Base-by-base conservation (phyloP, 2,113 vertebrate genomes). In the Xiphophorus hellerii region DNA sequence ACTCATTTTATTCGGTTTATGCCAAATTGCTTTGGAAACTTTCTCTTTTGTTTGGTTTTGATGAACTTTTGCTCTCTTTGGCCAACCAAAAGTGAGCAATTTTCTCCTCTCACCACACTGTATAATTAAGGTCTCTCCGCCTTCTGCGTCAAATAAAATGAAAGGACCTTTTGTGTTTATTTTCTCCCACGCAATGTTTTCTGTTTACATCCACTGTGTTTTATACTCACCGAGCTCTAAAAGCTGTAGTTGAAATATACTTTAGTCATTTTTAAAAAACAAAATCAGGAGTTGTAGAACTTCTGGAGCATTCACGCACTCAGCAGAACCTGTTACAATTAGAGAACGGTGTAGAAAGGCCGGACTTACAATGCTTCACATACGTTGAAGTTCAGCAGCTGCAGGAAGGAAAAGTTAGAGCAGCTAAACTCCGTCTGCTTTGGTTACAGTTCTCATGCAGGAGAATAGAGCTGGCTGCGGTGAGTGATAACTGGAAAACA, bases 401-500 rank as follows among this genome's bases (percentile, higher is more conserved):
- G 35, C 12, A 28, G 20, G 44, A 14, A 58, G 64, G 30, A 31
- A 76, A 72, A 62, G 70, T 30, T 29, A 62, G 66, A n/a, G 28
- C 31, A 15, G 62, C 13, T 5, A 22, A 20, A 66, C 62, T 30
- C 44, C 62, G 62, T 67, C 60, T 5, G 8, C 74, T n/a, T 82
- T 62, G 74, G 73, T 64, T 37, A 20, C 70, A 84, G 75, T 51
- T n/a, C 48, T 84, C 20, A 5, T 63, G 60, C 62, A 76, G 80
- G 66, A 84, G 78, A 86, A 63, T 69, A 74, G 81, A 73, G 66
- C 81, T 74, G 69, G 82, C 71, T 66, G 84, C 22, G 71, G 73
- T 77, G 87, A 88, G 75, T 71, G 84, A 83, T 85, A 86, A 88
- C 82, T 89, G 88, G 74, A 92, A 93, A 93, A 92, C 87, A 92